Base-by-base conservation (phyloP, 2,888 invertebrate genomes). In the Agrilus mali region DNA sequence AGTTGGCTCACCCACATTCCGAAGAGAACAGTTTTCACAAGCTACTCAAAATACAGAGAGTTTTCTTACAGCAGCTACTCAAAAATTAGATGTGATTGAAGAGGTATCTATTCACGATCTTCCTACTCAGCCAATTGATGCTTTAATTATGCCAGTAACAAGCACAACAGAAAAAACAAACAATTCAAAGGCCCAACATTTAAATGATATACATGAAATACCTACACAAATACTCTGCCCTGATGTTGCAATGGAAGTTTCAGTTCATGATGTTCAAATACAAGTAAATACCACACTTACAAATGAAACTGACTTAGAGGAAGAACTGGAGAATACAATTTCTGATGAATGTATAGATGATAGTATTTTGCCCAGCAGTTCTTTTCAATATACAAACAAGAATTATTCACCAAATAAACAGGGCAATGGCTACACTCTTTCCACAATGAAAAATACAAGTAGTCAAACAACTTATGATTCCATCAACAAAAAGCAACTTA, bases 181-280 rank as follows among this genome's bases (percentile, higher is more conserved):
- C 39, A 36, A 7, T 36, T 5, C 35, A 36, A 14, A 44, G 12
- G 38, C 36, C n/a, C 17, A 33, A 14, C 16, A 22, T 27, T 27
- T 10, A 27, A 27, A 27, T 7, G 32, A 41, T 33, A 36, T 44
- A 13, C 44, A 47, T 42, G 43, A 47, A 7, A 16, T 37, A 34
- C 38, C 42, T 15, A 47, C 47, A 1, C 43, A 46, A 38, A 27
- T 6, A 10, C 7, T 15, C n/a, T 16, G 39, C 27, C 40, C 35
- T 14, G 34, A 43, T 33, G 12, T 38, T 13, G 33, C 43, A 8
- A 44, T 33, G 13, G 20, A 41, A 14, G 7, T n/a, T 27, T 27
- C 27, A 27, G 14, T 44, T 27, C 36, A 39, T 5, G 15, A 43
- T 33, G 5, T 34, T 13, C 38, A 38, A 8, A 44, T 20, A 31